phyloP scores from a whole-genome alignment of 2,113 vertebrate species.

The Callaeas wilsoni region DNA sequence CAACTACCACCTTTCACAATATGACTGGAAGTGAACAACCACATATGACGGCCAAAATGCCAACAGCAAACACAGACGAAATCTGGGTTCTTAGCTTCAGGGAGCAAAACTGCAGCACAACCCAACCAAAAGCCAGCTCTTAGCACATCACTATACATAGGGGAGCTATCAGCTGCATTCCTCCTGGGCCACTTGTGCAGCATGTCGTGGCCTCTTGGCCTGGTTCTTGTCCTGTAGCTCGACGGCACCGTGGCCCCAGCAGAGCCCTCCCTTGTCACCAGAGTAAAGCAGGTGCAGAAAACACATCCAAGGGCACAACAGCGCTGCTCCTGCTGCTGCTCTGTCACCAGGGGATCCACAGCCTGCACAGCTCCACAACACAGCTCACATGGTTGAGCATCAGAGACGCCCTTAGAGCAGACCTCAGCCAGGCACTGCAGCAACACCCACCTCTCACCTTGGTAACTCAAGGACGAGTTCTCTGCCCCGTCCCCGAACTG shows the following conservation, averaged over 20 bases:
- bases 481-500: background rate
- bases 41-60: background rate
- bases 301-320: background rate
- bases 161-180: background rate
- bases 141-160: background rate
- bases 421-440: background rate
- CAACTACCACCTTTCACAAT: background rate
- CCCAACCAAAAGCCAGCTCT: background rate
- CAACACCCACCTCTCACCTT: background rate
- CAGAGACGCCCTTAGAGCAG: background rate
- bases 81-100: background rate
- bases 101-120: background rate
- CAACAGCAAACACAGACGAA: background rate
- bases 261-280: background rate
- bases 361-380: fast-evolving
- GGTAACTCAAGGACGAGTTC: background rate
- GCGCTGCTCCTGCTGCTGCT: background rate
- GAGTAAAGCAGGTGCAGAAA: fast-evolving
- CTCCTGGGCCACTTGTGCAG: background rate
- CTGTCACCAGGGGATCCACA: background rate
- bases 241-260: fast-evolving
- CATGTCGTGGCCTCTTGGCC: fast-evolving
- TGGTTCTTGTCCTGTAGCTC: background rate
- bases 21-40: background rate
- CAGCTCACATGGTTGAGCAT: background rate